phyloP scores from a whole-genome alignment of 2,113 vertebrate genomes.

The Paracanthobrama guichenoti region DNA sequence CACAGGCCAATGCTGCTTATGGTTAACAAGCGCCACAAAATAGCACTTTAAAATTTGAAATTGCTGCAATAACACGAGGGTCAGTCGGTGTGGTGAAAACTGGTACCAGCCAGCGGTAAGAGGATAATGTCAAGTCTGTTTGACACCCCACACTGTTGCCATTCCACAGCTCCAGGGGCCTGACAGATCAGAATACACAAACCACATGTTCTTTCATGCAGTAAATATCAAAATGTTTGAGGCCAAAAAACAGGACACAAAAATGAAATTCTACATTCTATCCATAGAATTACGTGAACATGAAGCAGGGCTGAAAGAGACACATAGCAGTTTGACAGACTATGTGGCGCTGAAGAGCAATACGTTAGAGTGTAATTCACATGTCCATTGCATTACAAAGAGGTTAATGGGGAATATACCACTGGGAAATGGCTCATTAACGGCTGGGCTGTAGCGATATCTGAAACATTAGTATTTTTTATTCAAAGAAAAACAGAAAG shows the following conservation, averaged over 20 bases:
- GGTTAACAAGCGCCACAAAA: background rate
- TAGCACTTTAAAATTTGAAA: background rate
- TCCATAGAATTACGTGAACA: background rate
- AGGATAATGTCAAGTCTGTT: slow-evolving; percentile 46
- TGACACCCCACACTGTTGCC: background rate
- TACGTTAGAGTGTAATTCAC: background rate
- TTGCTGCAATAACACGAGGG: background rate
- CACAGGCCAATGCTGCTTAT: background rate
- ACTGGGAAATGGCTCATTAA: background rate
- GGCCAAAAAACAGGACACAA: background rate
- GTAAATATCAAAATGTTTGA: background rate
- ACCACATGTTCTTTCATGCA: background rate
- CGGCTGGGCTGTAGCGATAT: background rate
- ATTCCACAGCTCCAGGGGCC: background rate
- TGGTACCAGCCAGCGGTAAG: slow-evolving; percentile 35
- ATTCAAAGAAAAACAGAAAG: slow-evolving; percentile 40
- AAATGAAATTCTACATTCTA: background rate
- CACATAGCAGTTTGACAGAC: background rate
- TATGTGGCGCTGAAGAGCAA: background rate
- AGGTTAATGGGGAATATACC: background rate
- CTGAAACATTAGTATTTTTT: slow-evolving; percentile 1
- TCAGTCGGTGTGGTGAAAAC: slow-evolving; percentile 1
- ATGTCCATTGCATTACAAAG: background rate
- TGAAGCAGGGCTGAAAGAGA: background rate
- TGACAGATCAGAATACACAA: background rate